Evolutionary conservation across 1,140 invertebrate species (phyloP), one percentile per base, ranked within the genome.

Genomic region (Drosophila ercepeae): DNA sequence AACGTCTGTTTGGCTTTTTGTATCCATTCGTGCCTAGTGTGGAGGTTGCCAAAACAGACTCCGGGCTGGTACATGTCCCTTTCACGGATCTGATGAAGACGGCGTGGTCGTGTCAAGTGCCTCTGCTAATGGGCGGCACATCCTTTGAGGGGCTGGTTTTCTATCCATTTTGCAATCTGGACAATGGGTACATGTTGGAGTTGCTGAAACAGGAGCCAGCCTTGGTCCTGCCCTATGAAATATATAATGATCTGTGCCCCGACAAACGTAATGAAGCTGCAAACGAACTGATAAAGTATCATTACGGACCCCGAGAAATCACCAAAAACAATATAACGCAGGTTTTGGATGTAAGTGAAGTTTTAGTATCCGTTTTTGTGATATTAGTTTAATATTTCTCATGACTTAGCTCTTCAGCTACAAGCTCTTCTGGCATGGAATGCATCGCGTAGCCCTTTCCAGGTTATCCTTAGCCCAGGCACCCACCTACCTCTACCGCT

Each of bases 401-500:
- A n/a, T n/a, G 4, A 11, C 11, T 44, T 46, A 82, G 73, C 64
- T 72, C 1, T 79, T 90, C 21, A 79, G 88, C 7, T 92, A 91
- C 68, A 88, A 88, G 27, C 60, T 89, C 1, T 92, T 93, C 48
- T 83, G 91, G 68, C 83, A 92, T 67, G 88, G 76, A 23, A 74
- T 92, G 14, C 89, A 92, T 52, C 77, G 86, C 18, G 60, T 74
- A 3, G 65, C 91, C 0, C 69, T 72, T 18, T 74, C 90, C 3
- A 82, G 91, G 4, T 41, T 86, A 4, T 58, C 79, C 2, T 78
- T 78, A 25, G 81, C 90, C 4, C 60, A 54, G 23, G 79, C 78
- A 8, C 82, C 91, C 11, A 91, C 92, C 3, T 93, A 90, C 79
- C 73, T 92, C 0, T 92, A 92, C 42, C 78, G 91, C 29, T 92